Evolutionary conservation across 2,888 invertebrate species (phyloP).

Genomic region (Diaprepes abbreviatus): DNA sequence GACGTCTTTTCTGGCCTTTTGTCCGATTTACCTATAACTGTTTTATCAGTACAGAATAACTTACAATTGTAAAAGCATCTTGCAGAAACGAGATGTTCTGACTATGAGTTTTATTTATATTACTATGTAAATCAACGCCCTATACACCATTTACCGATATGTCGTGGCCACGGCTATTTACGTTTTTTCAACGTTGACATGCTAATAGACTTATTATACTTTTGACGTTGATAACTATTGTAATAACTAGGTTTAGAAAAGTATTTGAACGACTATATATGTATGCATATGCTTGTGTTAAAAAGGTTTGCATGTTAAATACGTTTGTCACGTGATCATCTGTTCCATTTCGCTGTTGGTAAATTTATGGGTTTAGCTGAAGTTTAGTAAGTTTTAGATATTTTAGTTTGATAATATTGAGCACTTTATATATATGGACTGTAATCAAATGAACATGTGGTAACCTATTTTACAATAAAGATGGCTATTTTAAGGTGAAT

Average conservation of each 20-base stretch:
- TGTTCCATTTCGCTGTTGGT: constrained; percentile 29
- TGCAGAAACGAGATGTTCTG: no score
- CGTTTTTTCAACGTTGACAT: constrained; percentile 40
- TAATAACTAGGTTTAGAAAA: constrained; percentile 42
- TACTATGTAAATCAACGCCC: no score
- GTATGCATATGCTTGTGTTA: constrained; percentile 27
- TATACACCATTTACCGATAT: no score
- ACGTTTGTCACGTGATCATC: constrained; percentile 42
- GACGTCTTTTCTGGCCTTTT: no score
- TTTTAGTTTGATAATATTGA: constrained; percentile 27
- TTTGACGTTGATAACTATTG: constrained; percentile 45
- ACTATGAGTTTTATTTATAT: no score
- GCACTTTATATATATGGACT: background rate
- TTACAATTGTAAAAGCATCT: no score
- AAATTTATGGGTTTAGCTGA: constrained; percentile 33
- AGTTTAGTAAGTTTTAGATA: constrained; percentile 26
- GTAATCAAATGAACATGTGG: background rate
- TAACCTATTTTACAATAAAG: background rate
- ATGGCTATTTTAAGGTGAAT: no score
- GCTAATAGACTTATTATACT: constrained; percentile 44
- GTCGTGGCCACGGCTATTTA: constrained; percentile 37
- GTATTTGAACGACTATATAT: constrained; percentile 26
- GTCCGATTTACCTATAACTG: no score
- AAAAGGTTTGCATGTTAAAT: constrained; percentile 37
- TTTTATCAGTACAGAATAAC: no score